Conservation (phyloP, 1,140 invertebrate species). For the Lineus longissimus region DNA sequence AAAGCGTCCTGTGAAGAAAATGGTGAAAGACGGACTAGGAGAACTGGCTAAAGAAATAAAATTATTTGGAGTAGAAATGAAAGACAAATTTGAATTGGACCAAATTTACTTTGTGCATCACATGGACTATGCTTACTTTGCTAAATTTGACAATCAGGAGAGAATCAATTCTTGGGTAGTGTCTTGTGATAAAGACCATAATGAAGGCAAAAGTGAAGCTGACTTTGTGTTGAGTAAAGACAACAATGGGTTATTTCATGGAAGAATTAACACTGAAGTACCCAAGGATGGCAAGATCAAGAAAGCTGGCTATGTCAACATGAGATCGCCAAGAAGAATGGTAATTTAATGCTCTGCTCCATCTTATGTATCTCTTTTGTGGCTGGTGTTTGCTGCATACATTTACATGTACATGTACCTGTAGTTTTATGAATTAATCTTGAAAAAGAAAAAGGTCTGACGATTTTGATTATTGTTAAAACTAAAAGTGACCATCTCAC, state of each 20-base stretch:
- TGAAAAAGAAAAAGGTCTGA: no score
- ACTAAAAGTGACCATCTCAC: no score
- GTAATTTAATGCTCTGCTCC: slow-evolving; percentile 54
- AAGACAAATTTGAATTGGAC: slow-evolving; percentile 62
- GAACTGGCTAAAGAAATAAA: slow-evolving; percentile 66
- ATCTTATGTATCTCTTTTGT: not conserved
- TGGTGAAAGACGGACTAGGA: slow-evolving; percentile 58
- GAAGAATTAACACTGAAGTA: slow-evolving; percentile 64
- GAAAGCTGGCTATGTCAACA: slow-evolving; percentile 73
- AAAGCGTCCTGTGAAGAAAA: slow-evolving; percentile 14
- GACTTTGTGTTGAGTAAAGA: slow-evolving; percentile 58
- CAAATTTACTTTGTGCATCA: slow-evolving; percentile 54
- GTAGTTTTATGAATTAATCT: no score
- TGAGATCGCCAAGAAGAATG: slow-evolving; percentile 63
- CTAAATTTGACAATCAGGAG: slow-evolving; percentile 52
- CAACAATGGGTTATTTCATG: slow-evolving; percentile 74
- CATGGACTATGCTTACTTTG: slow-evolving; percentile 47
- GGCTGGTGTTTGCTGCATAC: not conserved
- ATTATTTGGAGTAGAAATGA: slow-evolving; percentile 66
- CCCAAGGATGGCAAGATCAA: slow-evolving; percentile 76
- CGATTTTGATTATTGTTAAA: no score
- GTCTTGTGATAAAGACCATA: slow-evolving; percentile 73
- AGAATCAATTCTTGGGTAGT: slow-evolving; percentile 67
- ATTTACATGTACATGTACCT: no score
- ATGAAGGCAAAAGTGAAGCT: slow-evolving; percentile 73